Base-by-base conservation (phyloP, 92 coral and sea anemone species). In the Porites lobata region DNA sequence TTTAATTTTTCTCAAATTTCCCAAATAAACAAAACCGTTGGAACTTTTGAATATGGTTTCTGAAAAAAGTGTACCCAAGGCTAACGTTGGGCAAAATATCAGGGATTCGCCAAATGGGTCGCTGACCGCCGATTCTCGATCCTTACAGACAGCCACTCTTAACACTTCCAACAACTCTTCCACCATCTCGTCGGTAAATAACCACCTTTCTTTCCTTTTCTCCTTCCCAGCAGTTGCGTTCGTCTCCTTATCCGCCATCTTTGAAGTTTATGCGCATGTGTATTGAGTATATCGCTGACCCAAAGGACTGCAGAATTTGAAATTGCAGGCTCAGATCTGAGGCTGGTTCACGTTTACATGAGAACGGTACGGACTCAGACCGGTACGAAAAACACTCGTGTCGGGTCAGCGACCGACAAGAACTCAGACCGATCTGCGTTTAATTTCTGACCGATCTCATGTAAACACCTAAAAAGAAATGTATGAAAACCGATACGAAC, bases 171-270 rank as follows among this genome's bases (percentile, higher is more conserved):
- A 21, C 81, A 76, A 18, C 26, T 76, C 81, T 52, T 76, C 65
- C 24, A 76, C 81, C 81, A 76, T 76, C 22, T 53, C 59, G 32
- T 76, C 81, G 50, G 64, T 56, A 29, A 76, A 76, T 19, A 76
- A 19, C 81, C 81, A 76, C 9, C 68, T 24, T 13, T n/a, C 57
- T 76, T 76, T 20, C 57, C 7, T 75, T 24, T 75, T 50, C 7
- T 75, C 14, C 21, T 50, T 43, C 65, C 12, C 65, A n/a, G 22
- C 29, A 13, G 61, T 75, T 53, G 58, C 58, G 58, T 53, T 53
- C 12, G 1, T 11, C 58, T 53, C 58, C 43, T 22, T 68, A 1
- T 68, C 73, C 51, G 50, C 73, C 73, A 24, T 68, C 73, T 68
- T 68, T 26, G 73, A 68, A 68, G 24, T 24, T 65, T 24, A n/a